These are phyloP conservation scores for Cacoxenus indagator DNA, from an alignment of 2,888 invertebrate genomes.

Conservation along the genomic window DNA sequence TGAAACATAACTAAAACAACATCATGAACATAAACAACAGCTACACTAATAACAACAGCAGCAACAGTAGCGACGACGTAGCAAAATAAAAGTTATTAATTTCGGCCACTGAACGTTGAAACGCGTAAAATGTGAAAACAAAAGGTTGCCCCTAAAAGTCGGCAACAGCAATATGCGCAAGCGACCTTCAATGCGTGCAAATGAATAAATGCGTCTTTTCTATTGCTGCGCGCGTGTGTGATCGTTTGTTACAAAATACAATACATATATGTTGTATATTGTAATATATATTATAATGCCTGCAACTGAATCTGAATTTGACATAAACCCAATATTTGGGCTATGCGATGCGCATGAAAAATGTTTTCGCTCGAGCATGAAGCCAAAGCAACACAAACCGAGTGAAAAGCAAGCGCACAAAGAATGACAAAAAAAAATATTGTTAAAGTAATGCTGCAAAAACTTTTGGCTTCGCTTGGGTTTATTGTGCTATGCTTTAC, in stretches of 20 bases:
- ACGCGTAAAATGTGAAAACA: background rate
- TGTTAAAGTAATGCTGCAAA: background rate
- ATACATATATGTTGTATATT: background rate
- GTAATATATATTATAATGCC: background rate
- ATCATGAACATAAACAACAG: background rate
- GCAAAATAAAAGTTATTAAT: slow-evolving; percentile 2
- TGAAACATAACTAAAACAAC: background rate
- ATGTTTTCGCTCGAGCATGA: background rate
- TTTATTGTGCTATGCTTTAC: too few relatives aligned
- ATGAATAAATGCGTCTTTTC: too few relatives aligned
- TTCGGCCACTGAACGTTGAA: background rate
- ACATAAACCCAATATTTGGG: background rate
- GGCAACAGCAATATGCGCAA: slow-evolving; percentile 1
- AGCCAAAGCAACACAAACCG: background rate
- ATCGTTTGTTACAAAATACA: background rate
- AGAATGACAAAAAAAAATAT: background rate
- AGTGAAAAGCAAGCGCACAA: background rate
- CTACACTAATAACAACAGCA: background rate
- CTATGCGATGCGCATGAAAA: background rate
- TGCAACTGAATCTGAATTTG: background rate
- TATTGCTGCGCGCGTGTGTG: background rate
- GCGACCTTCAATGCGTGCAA: background rate
- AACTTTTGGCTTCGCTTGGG: too few relatives aligned
- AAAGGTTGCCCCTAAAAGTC: slow-evolving; percentile 5
- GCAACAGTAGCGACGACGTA: background rate